Conservation (phyloP, 2,797 vertebrate species). For the Nothura maculosa region DNA sequence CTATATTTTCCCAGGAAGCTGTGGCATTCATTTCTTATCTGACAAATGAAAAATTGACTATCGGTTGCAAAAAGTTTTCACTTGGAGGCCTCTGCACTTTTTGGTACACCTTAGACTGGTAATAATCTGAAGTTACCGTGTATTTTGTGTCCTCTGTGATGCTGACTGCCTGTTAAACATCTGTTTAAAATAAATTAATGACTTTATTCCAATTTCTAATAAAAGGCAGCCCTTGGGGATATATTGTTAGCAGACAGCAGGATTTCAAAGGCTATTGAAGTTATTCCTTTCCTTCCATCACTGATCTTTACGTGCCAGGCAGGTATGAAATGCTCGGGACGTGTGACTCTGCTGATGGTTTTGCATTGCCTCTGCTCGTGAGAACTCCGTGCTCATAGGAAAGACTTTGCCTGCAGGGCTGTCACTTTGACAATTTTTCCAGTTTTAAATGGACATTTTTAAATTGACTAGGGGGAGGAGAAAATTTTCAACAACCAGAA, state of each 20-base stretch:
- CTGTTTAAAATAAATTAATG: background rate
- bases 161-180: background rate
- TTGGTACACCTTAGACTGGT: background rate
- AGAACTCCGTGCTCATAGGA: background rate
- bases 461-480: background rate
- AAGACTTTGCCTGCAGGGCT: background rate
- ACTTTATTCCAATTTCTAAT: background rate
- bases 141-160: background rate
- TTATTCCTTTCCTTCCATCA: background rate
- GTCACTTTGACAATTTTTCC: background rate
- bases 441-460: background rate
- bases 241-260: background rate
- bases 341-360: background rate
- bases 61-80: background rate
- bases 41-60: background rate
- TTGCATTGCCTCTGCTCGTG: background rate
- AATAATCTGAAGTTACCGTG: background rate
- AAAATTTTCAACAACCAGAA: background rate
- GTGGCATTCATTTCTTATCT: background rate
- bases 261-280: background rate
- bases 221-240: background rate
- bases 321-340: background rate
- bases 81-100: background rate
- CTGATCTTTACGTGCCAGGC: background rate
- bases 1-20: background rate